Evolutionary conservation across 2,888 invertebrate species (phyloP).

Genomic region (Drosophila dives): DNA sequence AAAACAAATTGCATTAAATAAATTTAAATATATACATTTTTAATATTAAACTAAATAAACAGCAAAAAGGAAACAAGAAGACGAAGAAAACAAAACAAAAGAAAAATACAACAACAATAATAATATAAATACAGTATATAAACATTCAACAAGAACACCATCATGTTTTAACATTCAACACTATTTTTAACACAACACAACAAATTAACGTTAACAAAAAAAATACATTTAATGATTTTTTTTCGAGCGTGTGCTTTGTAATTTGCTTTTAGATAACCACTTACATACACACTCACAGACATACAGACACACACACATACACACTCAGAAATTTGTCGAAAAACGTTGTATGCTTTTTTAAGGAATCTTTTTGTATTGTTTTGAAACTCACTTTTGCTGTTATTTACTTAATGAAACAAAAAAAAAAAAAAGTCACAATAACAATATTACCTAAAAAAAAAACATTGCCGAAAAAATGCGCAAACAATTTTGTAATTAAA

Average conservation of each 20-base stretch:
- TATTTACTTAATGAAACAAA: conserved; percentile 21
- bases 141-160: conserved; percentile 35
- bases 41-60: conserved; percentile 67
- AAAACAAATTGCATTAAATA: conserved; percentile 70
- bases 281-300: conserved; percentile 7
- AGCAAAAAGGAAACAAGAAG: conserved; percentile 39
- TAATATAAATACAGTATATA: conserved; percentile 41
- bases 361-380: conserved; percentile 8
- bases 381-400: conserved; percentile 34
- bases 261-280: conserved; percentile 32
- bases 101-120: conserved; percentile 43
- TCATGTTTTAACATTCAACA: conserved; percentile 54
- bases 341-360: conserved; percentile 19
- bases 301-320: conserved; percentile 1
- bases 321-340: conserved; percentile 3
- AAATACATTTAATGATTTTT: conserved; percentile 18
- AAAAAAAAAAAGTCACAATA: not conserved
- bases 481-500: conserved; percentile 42
- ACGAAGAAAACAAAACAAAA: conserved; percentile 9
- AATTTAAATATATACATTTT: conserved; percentile 71
- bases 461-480: conserved; percentile 43
- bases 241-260: conserved; percentile 55
- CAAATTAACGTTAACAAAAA: conserved; percentile 11
- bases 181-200: conserved; percentile 47
- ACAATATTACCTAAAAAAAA: not conserved